Evolutionary conservation across 2,888 invertebrate species (phyloP), one percentile per base, ranked within the genome.

Genomic region (Serripes groenlandicus): DNA sequence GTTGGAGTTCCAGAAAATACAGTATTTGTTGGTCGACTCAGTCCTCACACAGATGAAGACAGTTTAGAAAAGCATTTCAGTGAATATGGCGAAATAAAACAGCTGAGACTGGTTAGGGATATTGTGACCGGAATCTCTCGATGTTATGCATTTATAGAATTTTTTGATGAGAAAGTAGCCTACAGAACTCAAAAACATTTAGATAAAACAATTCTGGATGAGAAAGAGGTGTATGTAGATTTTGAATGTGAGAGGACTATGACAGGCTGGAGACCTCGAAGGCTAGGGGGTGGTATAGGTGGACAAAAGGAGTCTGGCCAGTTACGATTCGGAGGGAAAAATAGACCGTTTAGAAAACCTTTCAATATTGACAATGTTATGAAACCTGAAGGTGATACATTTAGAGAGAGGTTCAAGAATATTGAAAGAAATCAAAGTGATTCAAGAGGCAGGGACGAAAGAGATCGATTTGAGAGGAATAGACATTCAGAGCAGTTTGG

Each of bases 71-170:
- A 95, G 52, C 73, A 81, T 26, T 93, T 94, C 70, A 95, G 96
- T 85, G 96, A 96, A 92, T 96, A 96, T 95, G 97, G 97, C 18
- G 95, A 96, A 93, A 95, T 97, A 82, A 92, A 96, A 89, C 94
- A 96, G 85, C 96, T 97, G 92, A 94, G 96, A 75, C 90, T 98
- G 75, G 96, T 98, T 3, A 96, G 96, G 90, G 97, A 98, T 92
- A 96, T 98, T 69, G 97, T 98, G 0, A 98, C 98, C 0, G 97
- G 97, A 0, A 96, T 96, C 91, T 97, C 97, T 0, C 97, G 97
- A 93, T 96, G 97, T 74, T 98, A 98, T 93, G 98, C 97, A 0
- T 98, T 98, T 94, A 96, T 98, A n/a, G 98, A 98, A 94, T 98
- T 96, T 95, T 96, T 96, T 86, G 96, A 95, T 32, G 95, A 95